Evolutionary conservation across 2,888 invertebrate genomes (phyloP).

Genomic region (Cabera pusaria): DNA sequence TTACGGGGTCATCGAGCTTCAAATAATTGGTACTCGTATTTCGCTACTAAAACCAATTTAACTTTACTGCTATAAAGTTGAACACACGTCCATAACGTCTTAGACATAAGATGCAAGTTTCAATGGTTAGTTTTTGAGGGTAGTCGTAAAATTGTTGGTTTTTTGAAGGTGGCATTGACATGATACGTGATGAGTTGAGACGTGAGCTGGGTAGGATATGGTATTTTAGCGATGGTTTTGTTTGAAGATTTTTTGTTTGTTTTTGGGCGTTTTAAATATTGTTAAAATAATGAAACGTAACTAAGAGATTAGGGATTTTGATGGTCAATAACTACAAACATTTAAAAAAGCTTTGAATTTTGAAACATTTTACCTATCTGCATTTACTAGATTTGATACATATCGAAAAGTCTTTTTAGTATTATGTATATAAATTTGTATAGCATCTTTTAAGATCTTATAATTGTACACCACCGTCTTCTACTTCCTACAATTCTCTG

Average conservation of each 20-base stretch:
- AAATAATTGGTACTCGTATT: conserved; percentile 44
- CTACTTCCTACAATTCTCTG: too few relatives aligned
- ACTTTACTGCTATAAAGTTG: neutral
- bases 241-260: conserved; percentile 1
- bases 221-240: neutral
- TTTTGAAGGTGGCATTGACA: conserved; percentile 51
- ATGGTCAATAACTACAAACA: too few relatives aligned
- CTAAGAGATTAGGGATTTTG: too few relatives aligned
- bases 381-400: too few relatives aligned
- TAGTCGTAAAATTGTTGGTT: conserved; percentile 8
- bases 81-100: neutral
- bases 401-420: too few relatives aligned
- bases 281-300: neutral
- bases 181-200: conserved; percentile 46
- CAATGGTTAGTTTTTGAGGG: neutral
- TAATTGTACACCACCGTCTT: too few relatives aligned
- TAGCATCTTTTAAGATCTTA: too few relatives aligned
- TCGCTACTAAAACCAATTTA: conserved; percentile 36
- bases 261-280: neutral
- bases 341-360: too few relatives aligned
- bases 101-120: conserved; percentile 28
- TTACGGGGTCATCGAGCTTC: conserved; percentile 47
- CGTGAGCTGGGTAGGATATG: conserved; percentile 31
- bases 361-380: too few relatives aligned
- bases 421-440: too few relatives aligned